Conservation (phyloP, 2,888 invertebrate genomes). For the Drosophila mayaguana region DNA sequence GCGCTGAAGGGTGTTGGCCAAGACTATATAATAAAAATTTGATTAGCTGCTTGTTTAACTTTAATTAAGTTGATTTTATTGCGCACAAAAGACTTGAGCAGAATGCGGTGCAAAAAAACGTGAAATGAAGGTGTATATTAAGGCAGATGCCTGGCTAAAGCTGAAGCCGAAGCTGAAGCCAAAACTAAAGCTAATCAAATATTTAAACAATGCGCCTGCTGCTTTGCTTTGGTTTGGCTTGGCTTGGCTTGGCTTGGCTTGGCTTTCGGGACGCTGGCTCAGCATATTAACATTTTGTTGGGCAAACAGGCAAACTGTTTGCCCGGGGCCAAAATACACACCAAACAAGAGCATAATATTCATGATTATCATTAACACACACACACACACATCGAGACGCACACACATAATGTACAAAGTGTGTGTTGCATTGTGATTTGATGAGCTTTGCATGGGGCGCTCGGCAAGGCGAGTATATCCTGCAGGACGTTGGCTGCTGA, state of each 20-base stretch:
- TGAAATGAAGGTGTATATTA: slow-evolving; percentile 2
- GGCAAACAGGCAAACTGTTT: slow-evolving; percentile 54
- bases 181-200: slow-evolving; percentile 61
- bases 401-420: slow-evolving; percentile 8
- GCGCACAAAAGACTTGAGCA: slow-evolving; percentile 35
- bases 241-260: not conserved
- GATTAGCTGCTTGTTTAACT: slow-evolving; percentile 81
- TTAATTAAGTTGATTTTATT: slow-evolving; percentile 76
- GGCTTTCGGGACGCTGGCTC: slow-evolving; percentile 45
- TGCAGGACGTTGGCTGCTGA: slow-evolving; percentile 47
- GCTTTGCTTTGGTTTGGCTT: not conserved
- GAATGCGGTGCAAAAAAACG: not conserved
- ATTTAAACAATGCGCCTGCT: slow-evolving; percentile 57
- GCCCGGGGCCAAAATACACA: slow-evolving; percentile 45
- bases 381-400: slow-evolving; percentile 18
- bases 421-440: slow-evolving; percentile 46
- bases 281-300: slow-evolving; percentile 59
- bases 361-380: slow-evolving; percentile 72
- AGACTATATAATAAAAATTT: slow-evolving; percentile 71
- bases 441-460: slow-evolving; percentile 41
- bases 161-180: slow-evolving; percentile 4
- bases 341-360: slow-evolving; percentile 66
- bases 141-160: slow-evolving; percentile 4
- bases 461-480: slow-evolving; percentile 35
- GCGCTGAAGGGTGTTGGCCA: slow-evolving; percentile 22